A percentile compares a stretch with the other conserved stretches of the same genome.
Evolutionary conservation across 2,113 vertebrate genomes (phyloP).

Genomic region (Triplophysa tibetana): DNA sequence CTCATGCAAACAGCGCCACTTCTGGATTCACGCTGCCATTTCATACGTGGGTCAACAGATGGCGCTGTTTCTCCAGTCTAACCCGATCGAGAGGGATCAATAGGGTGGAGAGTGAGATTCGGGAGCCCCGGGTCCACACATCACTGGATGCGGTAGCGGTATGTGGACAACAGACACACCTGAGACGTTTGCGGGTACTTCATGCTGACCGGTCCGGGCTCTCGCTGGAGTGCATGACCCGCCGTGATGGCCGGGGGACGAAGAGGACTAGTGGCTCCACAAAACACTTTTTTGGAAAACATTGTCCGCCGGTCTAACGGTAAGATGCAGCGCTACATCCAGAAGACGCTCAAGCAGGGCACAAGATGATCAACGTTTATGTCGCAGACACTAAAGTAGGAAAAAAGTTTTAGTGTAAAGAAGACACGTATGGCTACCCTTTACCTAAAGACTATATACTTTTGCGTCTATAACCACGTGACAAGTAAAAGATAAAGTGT

Average conservation of each 20-base stretch:
- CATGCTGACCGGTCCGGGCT: constrained; percentile 24
- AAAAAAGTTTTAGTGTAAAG: neutral
- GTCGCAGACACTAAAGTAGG: constrained; percentile 19
- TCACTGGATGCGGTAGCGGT: constrained; percentile 34
- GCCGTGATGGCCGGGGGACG: constrained; percentile 88
- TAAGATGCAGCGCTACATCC: constrained; percentile 67
- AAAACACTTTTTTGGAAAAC: constrained; percentile 96
- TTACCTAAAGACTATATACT: neutral
- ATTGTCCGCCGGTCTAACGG: constrained; percentile 94
- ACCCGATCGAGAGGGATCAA: neutral
- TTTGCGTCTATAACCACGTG: neutral
- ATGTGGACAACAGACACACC: constrained; percentile 32
- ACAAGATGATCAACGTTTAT: neutral
- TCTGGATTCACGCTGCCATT: neutral
- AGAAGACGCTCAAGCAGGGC: neutral
- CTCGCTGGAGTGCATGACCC: constrained; percentile 32
- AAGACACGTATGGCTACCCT: neutral
- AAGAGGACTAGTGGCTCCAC: constrained; percentile 93
- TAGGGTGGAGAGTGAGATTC: neutral
- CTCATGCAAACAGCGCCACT: constrained; percentile 3
- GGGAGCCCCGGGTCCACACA: constrained; percentile 23
- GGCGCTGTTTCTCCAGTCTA: constrained; percentile 8
- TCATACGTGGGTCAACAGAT: neutral
- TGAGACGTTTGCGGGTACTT: constrained; percentile 22
- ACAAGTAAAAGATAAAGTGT: neutral